Conservation (phyloP, 2,113 vertebrate species). For the Ictidomys tridecemlineatus region DNA sequence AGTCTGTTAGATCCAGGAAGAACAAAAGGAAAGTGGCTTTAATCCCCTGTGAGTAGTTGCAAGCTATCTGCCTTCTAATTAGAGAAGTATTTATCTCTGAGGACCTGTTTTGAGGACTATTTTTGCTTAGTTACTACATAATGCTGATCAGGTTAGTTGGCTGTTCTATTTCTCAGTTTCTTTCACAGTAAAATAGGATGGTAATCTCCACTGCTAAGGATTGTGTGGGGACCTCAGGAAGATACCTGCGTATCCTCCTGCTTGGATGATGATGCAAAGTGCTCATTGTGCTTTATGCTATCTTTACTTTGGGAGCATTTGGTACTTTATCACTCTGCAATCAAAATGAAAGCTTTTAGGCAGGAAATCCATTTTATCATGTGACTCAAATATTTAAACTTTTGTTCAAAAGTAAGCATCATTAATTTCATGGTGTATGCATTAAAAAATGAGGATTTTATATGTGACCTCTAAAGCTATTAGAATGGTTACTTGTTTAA, state of each 20-base stretch:
- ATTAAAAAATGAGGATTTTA: conserved; percentile 37
- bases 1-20: not conserved
- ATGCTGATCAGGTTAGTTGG: not conserved
- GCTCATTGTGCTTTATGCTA: not conserved
- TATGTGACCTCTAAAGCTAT: not conserved
- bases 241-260: not conserved
- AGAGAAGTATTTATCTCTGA: not conserved
- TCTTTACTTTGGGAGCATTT: not conserved
- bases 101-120: not conserved
- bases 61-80: not conserved
- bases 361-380: conserved; percentile 50
- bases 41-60: not conserved
- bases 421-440: conserved; percentile 6
- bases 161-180: not conserved
- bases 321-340: conserved; percentile 25
- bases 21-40: not conserved
- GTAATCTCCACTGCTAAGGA: not conserved
- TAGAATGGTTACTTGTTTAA: conserved; percentile 57
- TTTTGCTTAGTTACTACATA: not conserved
- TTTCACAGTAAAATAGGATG: not conserved
- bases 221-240: not conserved
- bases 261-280: not conserved
- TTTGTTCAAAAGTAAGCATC: conserved; percentile 51
- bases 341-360: conserved; percentile 47
- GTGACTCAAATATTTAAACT: conserved; percentile 14